Percentiles rank a stretch among this genome's conserved stretches.
These are phyloP conservation scores for Ceratothoa steindachneri DNA, from an alignment of 2,888 invertebrate genomes.

Conservation along the genomic window DNA sequence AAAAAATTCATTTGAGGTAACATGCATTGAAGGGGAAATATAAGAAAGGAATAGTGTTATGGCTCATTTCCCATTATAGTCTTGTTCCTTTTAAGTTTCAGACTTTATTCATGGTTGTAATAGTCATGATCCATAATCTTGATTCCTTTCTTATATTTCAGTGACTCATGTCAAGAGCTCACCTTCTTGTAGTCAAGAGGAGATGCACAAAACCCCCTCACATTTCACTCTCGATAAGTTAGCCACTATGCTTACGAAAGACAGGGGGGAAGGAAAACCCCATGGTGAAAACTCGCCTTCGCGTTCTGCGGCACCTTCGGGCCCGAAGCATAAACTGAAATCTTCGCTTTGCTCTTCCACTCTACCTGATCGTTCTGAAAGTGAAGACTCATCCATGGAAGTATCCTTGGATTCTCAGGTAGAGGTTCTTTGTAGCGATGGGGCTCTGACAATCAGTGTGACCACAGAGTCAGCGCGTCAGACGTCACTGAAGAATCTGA, in stretches of 20 bases:
- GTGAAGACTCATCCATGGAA: neutral
- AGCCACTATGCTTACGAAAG: neutral
- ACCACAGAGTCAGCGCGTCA: constrained; percentile 15
- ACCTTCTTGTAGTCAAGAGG: constrained; percentile 9
- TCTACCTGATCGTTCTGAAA: neutral
- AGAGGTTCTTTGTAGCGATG: constrained; percentile 32
- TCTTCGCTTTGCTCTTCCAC: neutral
- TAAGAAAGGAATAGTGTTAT: constrained; percentile 14
- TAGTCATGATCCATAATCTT: neutral
- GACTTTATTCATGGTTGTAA: neutral
- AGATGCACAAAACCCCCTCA: neutral
- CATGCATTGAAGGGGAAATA: neutral
- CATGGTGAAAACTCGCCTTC: neutral
- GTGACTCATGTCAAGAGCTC: neutral
- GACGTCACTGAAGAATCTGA: neutral
- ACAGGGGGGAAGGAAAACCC: neutral
- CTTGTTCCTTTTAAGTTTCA: neutral
- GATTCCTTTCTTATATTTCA: constrained; percentile 15
- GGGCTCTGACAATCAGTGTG: constrained; percentile 36
- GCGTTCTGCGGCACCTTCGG: neutral
- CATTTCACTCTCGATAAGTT: neutral
- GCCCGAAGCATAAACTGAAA: neutral
- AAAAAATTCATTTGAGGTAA: too few relatives aligned
- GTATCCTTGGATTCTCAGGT: constrained; percentile 2
- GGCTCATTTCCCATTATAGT: neutral